A percentile compares a stretch with the other conserved stretches of the same genome.
Conservation (phyloP, 2,113 vertebrate species). For the Phylloscopus whistleri region DNA sequence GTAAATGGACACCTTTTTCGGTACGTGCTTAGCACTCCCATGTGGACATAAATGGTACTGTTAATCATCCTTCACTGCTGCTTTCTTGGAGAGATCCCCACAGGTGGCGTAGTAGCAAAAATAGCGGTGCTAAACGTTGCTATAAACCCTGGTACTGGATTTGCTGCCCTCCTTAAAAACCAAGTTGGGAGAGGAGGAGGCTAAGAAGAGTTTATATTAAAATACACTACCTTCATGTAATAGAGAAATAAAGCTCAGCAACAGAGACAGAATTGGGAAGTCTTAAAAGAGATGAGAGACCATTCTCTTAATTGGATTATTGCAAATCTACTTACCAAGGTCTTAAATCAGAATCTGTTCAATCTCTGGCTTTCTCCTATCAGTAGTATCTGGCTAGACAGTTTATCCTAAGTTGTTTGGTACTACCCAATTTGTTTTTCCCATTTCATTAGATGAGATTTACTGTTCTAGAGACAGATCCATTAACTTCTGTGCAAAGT, state of each 20-base stretch:
- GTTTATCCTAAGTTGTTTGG: neutral
- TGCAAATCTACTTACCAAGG: neutral
- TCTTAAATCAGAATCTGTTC: neutral
- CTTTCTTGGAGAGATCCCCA: neutral
- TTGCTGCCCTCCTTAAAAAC: neutral
- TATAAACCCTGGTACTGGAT: neutral
- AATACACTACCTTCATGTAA: neutral
- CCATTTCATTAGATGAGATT: neutral
- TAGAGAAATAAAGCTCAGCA: neutral
- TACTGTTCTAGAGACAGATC: neutral
- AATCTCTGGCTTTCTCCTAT: neutral
- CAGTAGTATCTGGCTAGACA: neutral
- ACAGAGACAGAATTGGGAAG: neutral
- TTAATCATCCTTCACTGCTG: neutral
- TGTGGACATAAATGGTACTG: neutral
- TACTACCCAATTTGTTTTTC: neutral
- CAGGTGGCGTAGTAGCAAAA: neutral
- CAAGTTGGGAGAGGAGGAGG: accelerated
- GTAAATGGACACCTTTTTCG: neutral
- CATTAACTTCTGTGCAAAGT: neutral
- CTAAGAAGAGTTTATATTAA: neutral
- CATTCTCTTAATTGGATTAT: neutral
- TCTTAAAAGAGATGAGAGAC: neutral
- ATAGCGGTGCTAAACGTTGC: neutral
- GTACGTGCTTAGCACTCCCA: neutral